Conservation (phyloP, 2,113 vertebrate genomes). For the Pygoscelis adeliae region DNA sequence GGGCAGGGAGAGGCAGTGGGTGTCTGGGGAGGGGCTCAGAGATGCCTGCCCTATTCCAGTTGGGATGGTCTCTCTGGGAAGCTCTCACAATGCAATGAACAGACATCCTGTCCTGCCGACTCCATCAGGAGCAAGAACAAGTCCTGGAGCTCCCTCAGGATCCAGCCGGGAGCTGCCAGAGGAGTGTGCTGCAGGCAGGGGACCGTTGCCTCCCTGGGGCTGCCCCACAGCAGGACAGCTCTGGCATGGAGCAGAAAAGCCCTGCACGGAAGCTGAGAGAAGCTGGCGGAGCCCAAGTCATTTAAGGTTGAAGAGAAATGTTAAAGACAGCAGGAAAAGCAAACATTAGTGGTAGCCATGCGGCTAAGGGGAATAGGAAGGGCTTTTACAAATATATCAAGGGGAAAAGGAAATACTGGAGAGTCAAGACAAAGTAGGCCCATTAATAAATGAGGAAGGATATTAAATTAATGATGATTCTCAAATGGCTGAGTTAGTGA, state of each 20-base stretch:
- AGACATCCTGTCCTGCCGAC: neutral
- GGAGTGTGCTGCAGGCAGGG: neutral
- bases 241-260: neutral
- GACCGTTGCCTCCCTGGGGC: accelerated
- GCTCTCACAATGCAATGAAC: neutral
- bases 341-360: slow-evolving; percentile 57
- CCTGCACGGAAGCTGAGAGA: neutral
- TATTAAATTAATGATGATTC: slow-evolving; percentile 75
- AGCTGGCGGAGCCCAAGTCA: neutral
- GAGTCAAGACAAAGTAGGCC: slow-evolving; percentile 68
- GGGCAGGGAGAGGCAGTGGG: neutral
- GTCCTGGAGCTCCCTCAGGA: neutral
- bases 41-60: neutral
- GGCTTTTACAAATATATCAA: slow-evolving; percentile 73
- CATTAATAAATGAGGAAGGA: slow-evolving; percentile 75
- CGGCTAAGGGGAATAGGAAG: slow-evolving; percentile 53
- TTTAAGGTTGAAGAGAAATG: slow-evolving; percentile 42
- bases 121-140: neutral
- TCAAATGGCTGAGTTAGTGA: slow-evolving; percentile 72
- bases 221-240: neutral
- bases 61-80: neutral
- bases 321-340: slow-evolving; percentile 58
- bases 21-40: neutral
- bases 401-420: slow-evolving; percentile 70
- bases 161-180: neutral